These are phyloP conservation scores for Sipha maydis DNA, from an alignment of 2,888 invertebrate species.

Conservation along the genomic window DNA sequence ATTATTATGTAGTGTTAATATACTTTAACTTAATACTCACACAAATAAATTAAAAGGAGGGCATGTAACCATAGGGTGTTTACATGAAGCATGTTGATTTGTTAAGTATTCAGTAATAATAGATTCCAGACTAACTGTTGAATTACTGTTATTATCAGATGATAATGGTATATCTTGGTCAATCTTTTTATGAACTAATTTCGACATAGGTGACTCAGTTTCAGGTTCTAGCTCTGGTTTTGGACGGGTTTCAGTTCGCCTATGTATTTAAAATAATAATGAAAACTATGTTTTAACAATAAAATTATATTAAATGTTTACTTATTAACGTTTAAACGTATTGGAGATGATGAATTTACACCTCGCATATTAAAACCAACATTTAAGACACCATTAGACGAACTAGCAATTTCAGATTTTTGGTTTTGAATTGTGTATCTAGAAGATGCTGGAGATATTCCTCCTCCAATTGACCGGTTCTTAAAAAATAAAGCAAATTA, in stretches of 20 bases:
- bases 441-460: conserved; percentile 41
- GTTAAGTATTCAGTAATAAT: conserved; percentile 96
- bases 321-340: conserved; percentile 57
- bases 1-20: background rate
- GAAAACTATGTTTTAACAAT: background rate
- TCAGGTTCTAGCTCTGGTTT: conserved; percentile 39
- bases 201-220: conserved; percentile 57
- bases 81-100: conserved; percentile 97
- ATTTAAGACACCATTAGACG: conserved; percentile 62
- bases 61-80: conserved; percentile 96
- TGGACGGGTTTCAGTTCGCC: conserved; percentile 37
- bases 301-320: background rate
- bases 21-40: conserved; percentile 70
- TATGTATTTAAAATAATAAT: conserved; percentile 2
- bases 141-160: conserved; percentile 52
- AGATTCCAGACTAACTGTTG: conserved; percentile 80
- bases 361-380: conserved; percentile 62
- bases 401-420: conserved; percentile 61
- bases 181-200: conserved; percentile 54
- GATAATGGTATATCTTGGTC: conserved; percentile 35
- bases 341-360: conserved; percentile 51
- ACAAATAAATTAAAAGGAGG: conserved; percentile 94
- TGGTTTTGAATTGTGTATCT: conserved; percentile 44
- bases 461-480: conserved; percentile 59
- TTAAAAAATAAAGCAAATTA: conserved; percentile 1